Evolutionary conservation across 1,140 invertebrate species (phyloP), one percentile per base, ranked within the genome.

Genomic region (Phocides pigmalion): DNA sequence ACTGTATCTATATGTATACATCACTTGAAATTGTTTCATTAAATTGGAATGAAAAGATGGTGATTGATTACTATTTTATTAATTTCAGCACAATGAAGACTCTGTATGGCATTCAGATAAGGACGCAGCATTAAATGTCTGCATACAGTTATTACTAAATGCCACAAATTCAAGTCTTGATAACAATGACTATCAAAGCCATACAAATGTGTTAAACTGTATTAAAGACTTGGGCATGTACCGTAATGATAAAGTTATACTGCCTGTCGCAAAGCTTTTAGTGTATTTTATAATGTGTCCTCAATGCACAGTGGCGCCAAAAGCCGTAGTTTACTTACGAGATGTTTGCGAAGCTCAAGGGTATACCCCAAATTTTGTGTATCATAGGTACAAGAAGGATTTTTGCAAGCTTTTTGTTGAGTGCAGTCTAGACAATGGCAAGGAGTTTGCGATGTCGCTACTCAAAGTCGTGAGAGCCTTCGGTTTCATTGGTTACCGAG

Each of bases 251-350:
- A 81, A 89, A 62, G 90, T 93, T 28, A 75, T 94, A n/a, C 84
- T 94, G 17, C 92, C 92, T 17, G 85, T 83, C 66, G 93, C 93
- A 32, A 95, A 94, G 74, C 84, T 95, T 51, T 91, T 94, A 2
- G 86, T 95, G 11, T 94, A 94, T 79, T 94, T 94, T 51, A 93
- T 96, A 65, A 92, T 96, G 77, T 92, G 95, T 74, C 93, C 93
- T 0, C 93, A 93, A 22, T 94, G 94, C 4, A 91, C 92, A 44
- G 86, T 95, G n/a, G 91, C 92, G 0, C 92, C 93, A 35, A 94
- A 95, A 70, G 94, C 93, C 0, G 84, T 93, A 0, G 90, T 94
- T 32, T 94, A 91, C 71, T 89, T 94, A 3, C 90, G 92, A 61
- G 93, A 94, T 75, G 84, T 96, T 39, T 94, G 95, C 16, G 85